Base-by-base conservation (phyloP, 2,888 invertebrate species). In the Eristalis tenax region DNA sequence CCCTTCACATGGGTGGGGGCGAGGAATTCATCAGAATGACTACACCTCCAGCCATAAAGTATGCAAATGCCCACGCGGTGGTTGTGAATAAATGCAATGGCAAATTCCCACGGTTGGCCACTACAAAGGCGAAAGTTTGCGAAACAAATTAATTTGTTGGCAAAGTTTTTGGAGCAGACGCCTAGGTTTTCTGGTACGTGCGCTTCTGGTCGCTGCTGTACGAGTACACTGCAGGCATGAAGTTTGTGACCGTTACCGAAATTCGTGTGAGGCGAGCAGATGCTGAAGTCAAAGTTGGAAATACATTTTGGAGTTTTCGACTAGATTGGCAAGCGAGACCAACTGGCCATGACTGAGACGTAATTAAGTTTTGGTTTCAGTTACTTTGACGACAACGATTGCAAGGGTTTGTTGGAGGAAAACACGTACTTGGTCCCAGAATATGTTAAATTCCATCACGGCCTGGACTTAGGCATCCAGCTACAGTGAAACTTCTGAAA, bases 101-200 rank as follows among this genome's bases (percentile, higher is more conserved):
- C 32, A 71, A 79, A 71, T 79, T n/a, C 78, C 56, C 64, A 71
- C 59, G 64, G 65, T 32, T 28, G 64, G 57, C 63, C 78, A 64
- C 70, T 78, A 70, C 78, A 78, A 78, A 78, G 70, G 57, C 40
- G 32, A 5, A 71, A 71, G 65, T 79, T 71, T 65, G 40, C 64
- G 15, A 28, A 71, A 71, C 57, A 71, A 79, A 79, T 79, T 71
- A 79, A 79, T 79, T 79, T 79, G 79, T 71, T 71, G 22, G 64
- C 38, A 71, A 79, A 65, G 57, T 71, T 71, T 79, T 64, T 61
- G 32, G 61, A 77, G 77, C 59, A 32, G 43, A 59, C 59, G 57
- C 65, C 13, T 74, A n/a, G 26, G 50, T 68, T 76, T 8, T 50
- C 28, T 28, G 22, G 61, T 43, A 68, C 57, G 22, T 66, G 28